Evolutionary conservation across 2,797 vertebrate species (phyloP).

Genomic region (Cyclopterus lumpus): DNA sequence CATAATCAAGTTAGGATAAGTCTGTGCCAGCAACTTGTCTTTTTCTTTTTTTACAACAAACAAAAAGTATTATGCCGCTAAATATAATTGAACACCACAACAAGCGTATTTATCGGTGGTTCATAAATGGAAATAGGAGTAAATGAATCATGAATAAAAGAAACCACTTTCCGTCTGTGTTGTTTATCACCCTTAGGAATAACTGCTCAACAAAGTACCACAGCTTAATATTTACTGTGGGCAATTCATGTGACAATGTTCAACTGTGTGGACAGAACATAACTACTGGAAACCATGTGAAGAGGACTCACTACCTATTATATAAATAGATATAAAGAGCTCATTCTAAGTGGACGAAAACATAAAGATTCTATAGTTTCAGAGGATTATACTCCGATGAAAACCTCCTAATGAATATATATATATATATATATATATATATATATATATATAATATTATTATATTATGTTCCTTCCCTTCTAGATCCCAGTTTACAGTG

Average conservation of each 20-base stretch:
- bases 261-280: not conserved
- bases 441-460: not conserved
- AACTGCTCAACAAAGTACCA: not conserved
- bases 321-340: not conserved
- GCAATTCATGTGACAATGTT: not conserved
- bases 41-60: not conserved
- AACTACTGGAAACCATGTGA: not conserved
- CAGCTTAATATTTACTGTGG: not conserved
- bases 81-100: not conserved
- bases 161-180: not conserved
- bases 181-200: conserved; percentile 7
- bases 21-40: conserved; percentile 2
- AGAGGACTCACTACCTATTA: not conserved
- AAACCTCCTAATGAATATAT: not conserved
- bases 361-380: not conserved
- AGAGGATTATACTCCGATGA: not conserved
- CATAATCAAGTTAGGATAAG: conserved; percentile 14
- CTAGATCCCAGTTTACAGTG: not conserved
- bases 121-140: not conserved
- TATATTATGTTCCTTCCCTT: not conserved
- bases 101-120: not conserved
- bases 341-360: not conserved
- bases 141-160: not conserved
- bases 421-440: too few species aligned
- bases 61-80: not conserved